A percentile compares a stretch with the other conserved stretches of the same genome.
phyloP scores from a whole-genome alignment of 2,797 vertebrate species.

The Eulemur mongoz region DNA sequence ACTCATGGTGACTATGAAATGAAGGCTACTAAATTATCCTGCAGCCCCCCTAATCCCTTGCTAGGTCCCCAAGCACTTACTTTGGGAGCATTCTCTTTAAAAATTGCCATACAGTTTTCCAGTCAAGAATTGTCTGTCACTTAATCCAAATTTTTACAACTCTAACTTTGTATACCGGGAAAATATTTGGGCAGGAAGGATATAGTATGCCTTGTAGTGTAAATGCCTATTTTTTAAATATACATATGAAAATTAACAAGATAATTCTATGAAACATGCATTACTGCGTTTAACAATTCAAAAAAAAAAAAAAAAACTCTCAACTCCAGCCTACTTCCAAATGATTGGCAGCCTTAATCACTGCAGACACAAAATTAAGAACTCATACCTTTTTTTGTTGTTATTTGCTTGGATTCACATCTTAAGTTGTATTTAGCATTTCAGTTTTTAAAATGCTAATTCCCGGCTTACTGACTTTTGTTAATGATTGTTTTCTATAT shows the following conservation, averaged over 20 bases:
- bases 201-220: neutral
- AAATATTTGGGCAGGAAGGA: conserved; percentile 23
- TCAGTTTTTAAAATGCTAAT: conserved; percentile 52
- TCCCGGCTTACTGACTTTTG: conserved; percentile 48
- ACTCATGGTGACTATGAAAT: neutral
- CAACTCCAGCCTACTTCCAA: conserved; percentile 43
- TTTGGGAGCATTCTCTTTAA: neutral
- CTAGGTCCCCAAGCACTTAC: neutral
- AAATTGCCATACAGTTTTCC: conserved; percentile 23
- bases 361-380: neutral
- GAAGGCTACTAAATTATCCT: neutral
- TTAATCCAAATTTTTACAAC: conserved; percentile 38
- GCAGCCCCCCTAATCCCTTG: neutral
- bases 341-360: conserved; percentile 21
- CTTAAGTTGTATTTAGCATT: conserved; percentile 34
- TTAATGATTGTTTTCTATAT: conserved; percentile 53
- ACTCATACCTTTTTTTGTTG: conserved; percentile 45
- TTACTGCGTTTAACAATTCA: conserved; percentile 38
- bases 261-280: conserved; percentile 48
- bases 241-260: neutral
- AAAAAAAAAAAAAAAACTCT: neutral
- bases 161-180: neutral
- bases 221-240: neutral
- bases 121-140: neutral
- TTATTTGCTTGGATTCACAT: conserved; percentile 24